These are phyloP conservation scores for Holacanthella duospinosa DNA, from an alignment of 2,888 invertebrate species.

Conservation along the genomic window DNA sequence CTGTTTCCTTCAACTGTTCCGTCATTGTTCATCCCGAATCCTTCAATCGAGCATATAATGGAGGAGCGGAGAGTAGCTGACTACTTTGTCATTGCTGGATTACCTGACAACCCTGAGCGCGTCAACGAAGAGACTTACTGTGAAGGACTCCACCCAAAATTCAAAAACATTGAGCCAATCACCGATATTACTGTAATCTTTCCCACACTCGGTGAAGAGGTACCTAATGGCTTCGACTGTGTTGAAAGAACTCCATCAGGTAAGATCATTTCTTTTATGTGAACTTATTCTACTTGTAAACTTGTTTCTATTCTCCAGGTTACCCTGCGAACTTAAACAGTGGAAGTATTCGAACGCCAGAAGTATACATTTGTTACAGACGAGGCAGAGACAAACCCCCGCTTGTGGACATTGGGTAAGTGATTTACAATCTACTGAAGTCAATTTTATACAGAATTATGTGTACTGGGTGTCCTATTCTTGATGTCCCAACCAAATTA, in stretches of 20 bases:
- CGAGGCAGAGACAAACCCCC: constrained; percentile 91
- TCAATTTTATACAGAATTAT: no score
- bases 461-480: no score
- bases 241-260: constrained; percentile 68
- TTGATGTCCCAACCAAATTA: no score
- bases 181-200: constrained; percentile 90
- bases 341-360: constrained; percentile 85
- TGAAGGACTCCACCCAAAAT: constrained; percentile 60
- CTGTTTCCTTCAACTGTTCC: no score
- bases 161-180: constrained; percentile 78
- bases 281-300: not conserved
- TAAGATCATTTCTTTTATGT: constrained; percentile 22
- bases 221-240: constrained; percentile 65
- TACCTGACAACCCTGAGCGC: constrained; percentile 68
- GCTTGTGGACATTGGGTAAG: constrained; percentile 89
- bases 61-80: constrained; percentile 59
- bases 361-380: constrained; percentile 83
- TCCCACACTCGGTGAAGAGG: constrained; percentile 72
- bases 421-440: no score
- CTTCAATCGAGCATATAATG: no score
- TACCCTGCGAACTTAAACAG: constrained; percentile 91
- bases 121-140: constrained; percentile 69
- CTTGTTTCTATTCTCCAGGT: constrained; percentile 43
- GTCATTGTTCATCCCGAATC: no score
- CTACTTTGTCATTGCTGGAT: constrained; percentile 95